Base-by-base conservation (phyloP, 2,113 vertebrate genomes). In the Haliaeetus leucogaster region DNA sequence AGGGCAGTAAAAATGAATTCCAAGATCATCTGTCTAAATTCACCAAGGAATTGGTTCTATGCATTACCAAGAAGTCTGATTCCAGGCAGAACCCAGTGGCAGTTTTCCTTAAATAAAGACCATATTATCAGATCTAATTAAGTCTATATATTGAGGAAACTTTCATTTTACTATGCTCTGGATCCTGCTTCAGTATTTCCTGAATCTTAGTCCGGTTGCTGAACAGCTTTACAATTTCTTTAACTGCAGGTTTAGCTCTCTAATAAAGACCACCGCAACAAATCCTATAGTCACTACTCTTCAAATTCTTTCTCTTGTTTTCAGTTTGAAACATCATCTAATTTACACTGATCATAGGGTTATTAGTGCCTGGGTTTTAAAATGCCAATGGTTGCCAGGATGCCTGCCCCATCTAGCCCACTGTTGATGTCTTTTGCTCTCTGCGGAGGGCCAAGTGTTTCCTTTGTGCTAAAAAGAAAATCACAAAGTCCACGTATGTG, bases 401-500 rank as follows among this genome's bases (percentile, higher is more conserved):
- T 90, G 93, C 84, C 84, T 95, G 86, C 66, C 66, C 82, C 50
- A 80, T 91, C 89, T 89, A 95, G 93, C 84, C 78, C 1, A 0
- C 50, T 95, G 58, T 65, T 91, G 86, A 68, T 91, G 70, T 55
- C 65, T 94, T 95, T 94, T 89, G 40, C 70, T 70, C 58, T 89
- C 86, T 82, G 74, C 58, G 59, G 89, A 89, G 58, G 66, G 66
- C 89, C 42, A 68, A 80, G 29, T 73, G 55, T 86, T 94, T 91
- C 71, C 45, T 96, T 93, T 95, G 58, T 91, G 70, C 71, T 94
- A 34, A 79, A 92, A 94, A 78, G 86, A 94, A 91, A 93, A 96
- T 73, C 47, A 62, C 74, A 4, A 91, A 73, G 71, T 91, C 85
- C 67, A 42, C 10, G 0, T 61, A 70, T 25, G 30, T 3, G 9